Conservation (phyloP, 1,140 invertebrate species). For the Pantala flavescens region DNA sequence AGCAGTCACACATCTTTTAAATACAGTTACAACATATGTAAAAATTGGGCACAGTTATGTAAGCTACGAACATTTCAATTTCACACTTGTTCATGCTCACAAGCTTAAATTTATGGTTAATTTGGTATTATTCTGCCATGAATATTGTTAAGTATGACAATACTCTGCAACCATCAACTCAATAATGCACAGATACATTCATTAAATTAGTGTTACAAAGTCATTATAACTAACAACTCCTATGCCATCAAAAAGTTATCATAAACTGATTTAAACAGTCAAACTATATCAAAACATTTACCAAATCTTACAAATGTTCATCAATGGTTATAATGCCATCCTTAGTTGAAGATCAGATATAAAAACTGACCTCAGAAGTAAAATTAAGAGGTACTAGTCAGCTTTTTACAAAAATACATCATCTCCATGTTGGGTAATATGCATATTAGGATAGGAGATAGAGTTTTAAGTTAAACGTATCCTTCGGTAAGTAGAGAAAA, state of each 20-base stretch:
- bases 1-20: conserved; percentile 6
- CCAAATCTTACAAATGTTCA: neutral
- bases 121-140: conserved; percentile 6
- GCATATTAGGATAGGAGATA: conserved; percentile 1
- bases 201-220: conserved; percentile 1
- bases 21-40: conserved; percentile 7
- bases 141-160: neutral
- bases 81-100: conserved; percentile 8
- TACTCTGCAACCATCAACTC: neutral
- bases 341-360: neutral
- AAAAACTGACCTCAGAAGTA: conserved; percentile 6
- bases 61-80: conserved; percentile 2
- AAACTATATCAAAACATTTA: conserved; percentile 1
- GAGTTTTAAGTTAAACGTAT: neutral
- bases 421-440: conserved; percentile 2
- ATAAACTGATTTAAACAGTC: neutral
- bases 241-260: conserved; percentile 6
- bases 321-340: neutral
- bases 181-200: neutral
- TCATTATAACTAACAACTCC: neutral
- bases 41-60: neutral
- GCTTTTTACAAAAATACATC: conserved; percentile 9
- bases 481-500: neutral
- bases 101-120: neutral
- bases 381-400: conserved; percentile 3